A percentile compares a stretch with the other conserved stretches of the same genome.
Evolutionary conservation across 2,888 invertebrate genomes (phyloP).

Genomic region (Microctonus brassicae): DNA sequence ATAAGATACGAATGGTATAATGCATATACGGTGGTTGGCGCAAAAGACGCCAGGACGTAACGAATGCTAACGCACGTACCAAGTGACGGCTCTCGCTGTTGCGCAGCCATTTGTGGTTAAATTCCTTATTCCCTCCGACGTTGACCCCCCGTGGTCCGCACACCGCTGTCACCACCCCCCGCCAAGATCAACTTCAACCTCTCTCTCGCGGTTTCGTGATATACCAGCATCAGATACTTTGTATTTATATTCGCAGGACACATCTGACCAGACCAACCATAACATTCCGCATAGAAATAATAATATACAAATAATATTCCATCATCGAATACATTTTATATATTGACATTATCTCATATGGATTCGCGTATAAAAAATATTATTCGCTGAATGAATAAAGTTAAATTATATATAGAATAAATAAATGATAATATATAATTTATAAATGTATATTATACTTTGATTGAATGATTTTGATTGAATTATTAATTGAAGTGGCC

Average conservation of each 20-base stretch:
- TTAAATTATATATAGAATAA: neutral
- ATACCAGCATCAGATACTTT: slow-evolving; percentile 5
- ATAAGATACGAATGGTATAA: slow-evolving; percentile 63
- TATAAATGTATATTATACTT: neutral
- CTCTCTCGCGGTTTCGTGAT: slow-evolving; percentile 17
- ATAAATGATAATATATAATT: neutral
- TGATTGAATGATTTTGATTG: neutral
- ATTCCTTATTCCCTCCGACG: slow-evolving; percentile 73
- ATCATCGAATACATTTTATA: neutral
- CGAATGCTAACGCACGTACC: slow-evolving; percentile 67
- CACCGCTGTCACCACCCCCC: slow-evolving; percentile 67
- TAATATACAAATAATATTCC: neutral
- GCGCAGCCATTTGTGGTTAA: slow-evolving; percentile 68
- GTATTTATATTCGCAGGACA: neutral
- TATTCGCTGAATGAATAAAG: neutral
- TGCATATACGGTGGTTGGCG: slow-evolving; percentile 49
- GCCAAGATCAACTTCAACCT: slow-evolving; percentile 67
- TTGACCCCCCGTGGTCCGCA: slow-evolving; percentile 72
- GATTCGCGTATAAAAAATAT: neutral
- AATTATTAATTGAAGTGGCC: slow-evolving; percentile 15
- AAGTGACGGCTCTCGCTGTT: slow-evolving; percentile 69
- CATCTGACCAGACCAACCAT: neutral
- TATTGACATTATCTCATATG: neutral
- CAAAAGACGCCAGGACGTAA: slow-evolving; percentile 69
- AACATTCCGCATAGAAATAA: slow-evolving; percentile 3